These are phyloP conservation scores for Chionomys nivalis DNA, from an alignment of 2,113 vertebrate genomes.

Conservation along the genomic window DNA sequence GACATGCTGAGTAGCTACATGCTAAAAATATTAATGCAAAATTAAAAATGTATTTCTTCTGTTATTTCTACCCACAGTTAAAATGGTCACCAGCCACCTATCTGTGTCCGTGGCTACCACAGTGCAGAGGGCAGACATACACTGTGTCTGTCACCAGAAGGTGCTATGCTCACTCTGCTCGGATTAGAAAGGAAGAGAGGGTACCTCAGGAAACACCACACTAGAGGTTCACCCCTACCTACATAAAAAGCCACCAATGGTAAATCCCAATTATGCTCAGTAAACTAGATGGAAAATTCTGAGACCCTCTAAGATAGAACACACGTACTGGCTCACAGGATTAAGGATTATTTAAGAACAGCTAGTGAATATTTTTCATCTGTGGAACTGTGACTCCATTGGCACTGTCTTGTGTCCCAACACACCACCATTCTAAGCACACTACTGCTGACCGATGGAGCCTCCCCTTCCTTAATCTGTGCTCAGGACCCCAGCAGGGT, in stretches of 20 bases:
- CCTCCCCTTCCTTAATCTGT: background rate
- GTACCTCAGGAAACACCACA: background rate
- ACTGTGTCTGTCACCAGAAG: background rate
- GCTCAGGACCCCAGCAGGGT: background rate
- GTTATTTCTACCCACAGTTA: background rate
- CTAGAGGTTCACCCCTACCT: background rate
- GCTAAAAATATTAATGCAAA: conserved; percentile 17
- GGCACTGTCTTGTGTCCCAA: background rate
- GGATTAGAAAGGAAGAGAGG: background rate
- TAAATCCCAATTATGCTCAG: background rate
- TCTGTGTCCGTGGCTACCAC: background rate
- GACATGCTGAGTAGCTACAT: background rate
- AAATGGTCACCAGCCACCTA: background rate
- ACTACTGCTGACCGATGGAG: no score
- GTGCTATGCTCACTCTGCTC: background rate
- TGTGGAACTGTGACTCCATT: background rate
- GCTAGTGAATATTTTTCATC: background rate
- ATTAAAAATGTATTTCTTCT: background rate
- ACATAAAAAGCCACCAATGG: background rate
- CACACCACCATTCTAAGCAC: background rate
- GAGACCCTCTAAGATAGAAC: background rate
- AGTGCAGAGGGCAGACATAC: background rate
- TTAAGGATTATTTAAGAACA: background rate
- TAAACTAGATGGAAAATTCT: background rate
- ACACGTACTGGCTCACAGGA: background rate